These are phyloP conservation scores for Anguilla megastoma DNA, from an alignment of 2,797 vertebrate genomes.

Conservation along the genomic window DNA sequence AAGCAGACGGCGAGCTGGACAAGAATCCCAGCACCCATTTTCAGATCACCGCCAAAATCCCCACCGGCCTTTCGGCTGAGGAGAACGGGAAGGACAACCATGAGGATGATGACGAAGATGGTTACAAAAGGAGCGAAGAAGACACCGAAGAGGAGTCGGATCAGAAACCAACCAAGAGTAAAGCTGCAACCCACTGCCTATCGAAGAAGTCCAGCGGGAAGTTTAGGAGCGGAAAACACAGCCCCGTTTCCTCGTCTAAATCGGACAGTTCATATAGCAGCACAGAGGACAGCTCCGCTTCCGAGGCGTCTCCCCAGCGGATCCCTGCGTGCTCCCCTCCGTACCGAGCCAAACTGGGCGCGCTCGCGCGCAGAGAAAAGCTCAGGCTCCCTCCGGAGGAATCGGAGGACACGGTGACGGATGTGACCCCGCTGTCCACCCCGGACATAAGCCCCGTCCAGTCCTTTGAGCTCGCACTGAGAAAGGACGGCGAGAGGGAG, in stretches of 20 bases:
- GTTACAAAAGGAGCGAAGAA: slow-evolving; percentile 61
- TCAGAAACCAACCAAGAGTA: slow-evolving; percentile 56
- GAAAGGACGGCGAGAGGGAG: slow-evolving; percentile 62
- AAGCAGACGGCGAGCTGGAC: slow-evolving; percentile 43
- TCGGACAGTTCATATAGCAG: slow-evolving; percentile 66
- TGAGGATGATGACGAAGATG: slow-evolving; percentile 67
- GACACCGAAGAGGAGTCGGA: slow-evolving; percentile 66
- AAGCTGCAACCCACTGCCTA: slow-evolving; percentile 59
- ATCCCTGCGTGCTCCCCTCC: slow-evolving; percentile 38
- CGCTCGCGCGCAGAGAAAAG: slow-evolving; percentile 49
- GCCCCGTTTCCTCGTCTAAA: slow-evolving; percentile 69
- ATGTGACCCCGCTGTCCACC: slow-evolving; percentile 86
- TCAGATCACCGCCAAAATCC: slow-evolving; percentile 57
- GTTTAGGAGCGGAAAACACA: slow-evolving; percentile 59
- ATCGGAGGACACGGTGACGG: slow-evolving; percentile 84
- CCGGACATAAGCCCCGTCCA: slow-evolving; percentile 81
- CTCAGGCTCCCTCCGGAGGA: slow-evolving; percentile 58
- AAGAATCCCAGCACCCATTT: slow-evolving; percentile 46
- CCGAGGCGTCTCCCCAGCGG: slow-evolving; percentile 53
- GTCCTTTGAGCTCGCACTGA: slow-evolving; percentile 73
- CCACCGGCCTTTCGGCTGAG: slow-evolving; percentile 58
- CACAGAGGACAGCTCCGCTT: slow-evolving; percentile 62
- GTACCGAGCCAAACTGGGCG: slow-evolving; percentile 27
- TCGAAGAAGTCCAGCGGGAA: slow-evolving; percentile 65
- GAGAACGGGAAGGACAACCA: slow-evolving; percentile 68